Evolutionary conservation across 2,888 invertebrate genomes (phyloP), one percentile per base, ranked within the genome.

Genomic region (Caenorhabditis angaria): DNA sequence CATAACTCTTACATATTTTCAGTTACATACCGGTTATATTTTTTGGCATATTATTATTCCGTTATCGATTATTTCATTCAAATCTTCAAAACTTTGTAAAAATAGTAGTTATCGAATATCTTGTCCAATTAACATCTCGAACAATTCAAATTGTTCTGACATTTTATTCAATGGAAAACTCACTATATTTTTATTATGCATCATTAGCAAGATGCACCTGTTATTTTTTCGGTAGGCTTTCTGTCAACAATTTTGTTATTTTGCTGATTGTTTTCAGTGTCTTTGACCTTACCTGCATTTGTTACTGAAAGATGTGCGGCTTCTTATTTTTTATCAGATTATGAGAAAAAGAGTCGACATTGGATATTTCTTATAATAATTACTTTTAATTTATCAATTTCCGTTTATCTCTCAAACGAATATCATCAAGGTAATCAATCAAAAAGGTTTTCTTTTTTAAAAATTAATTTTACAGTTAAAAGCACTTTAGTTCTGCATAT

Each of bases 221-320:
- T 22, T 72, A 72, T 28, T 72, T 72, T 25, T 72, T 64, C 47
- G 72, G 71, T 71, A 28, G 41, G 53, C 47, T 12, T 32, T 0
- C 18, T 2, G n/a, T 22, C 25, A 8, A 8, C 20, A 5, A 27
- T 41, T 22, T 3, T 24, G 14, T 5, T 20, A 35, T 35, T 58
- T 25, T 20, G 32, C 20, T 58, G 20, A 6, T 10, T 20, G 10
- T 12, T 55, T 72, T 20, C 64, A 74, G 74, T 75, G 18, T 75
- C 70, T 0, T 59, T 75, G 4, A 56, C 60, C 1, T 55, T 75
- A 18, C 75, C 75, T 5, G 64, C 65, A 24, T 67, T 75, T 24
- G 67, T 75, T 14, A 35, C 65, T 10, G 75, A 75, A 41, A 14
- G 75, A 59, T 75, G 67, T 41, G 67, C 67, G 32, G 70, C 75